Percentiles rank a stretch among this genome's conserved stretches.
phyloP scores from a whole-genome alignment of 1,140 invertebrate species.

The Lepidurus packardi region DNA sequence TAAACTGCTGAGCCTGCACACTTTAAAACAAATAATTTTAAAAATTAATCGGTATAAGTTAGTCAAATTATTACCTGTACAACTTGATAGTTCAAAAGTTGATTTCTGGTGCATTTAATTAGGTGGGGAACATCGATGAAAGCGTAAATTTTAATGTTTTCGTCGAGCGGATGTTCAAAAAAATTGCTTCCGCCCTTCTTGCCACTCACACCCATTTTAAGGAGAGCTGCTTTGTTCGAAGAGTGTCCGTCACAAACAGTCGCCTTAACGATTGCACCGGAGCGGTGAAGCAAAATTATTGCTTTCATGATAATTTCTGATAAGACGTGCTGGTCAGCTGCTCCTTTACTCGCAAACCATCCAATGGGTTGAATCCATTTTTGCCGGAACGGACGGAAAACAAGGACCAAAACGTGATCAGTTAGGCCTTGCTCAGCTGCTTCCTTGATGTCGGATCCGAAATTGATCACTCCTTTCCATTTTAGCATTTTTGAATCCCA shows the following conservation, averaged over 20 bases:
- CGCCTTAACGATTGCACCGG: slow-evolving; percentile 12
- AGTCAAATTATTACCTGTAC: neutral
- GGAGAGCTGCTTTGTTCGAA: neutral
- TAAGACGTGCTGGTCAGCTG: neutral
- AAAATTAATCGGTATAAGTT: neutral
- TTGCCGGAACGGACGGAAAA: neutral
- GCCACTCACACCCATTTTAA: slow-evolving; percentile 10
- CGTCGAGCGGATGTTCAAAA: neutral
- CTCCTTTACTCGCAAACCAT: neutral
- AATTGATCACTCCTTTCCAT: neutral
- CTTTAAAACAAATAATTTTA: no score
- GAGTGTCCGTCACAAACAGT: slow-evolving; percentile 22
- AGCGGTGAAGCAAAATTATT: slow-evolving; percentile 9
- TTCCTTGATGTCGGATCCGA: neutral
- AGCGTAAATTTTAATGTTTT: slow-evolving; percentile 13
- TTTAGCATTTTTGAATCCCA: slow-evolving; percentile 1
- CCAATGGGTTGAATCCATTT: slow-evolving; percentile 25
- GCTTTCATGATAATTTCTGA: neutral
- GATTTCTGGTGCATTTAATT: neutral
- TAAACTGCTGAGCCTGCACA: no score
- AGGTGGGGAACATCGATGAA: neutral
- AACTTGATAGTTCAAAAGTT: neutral
- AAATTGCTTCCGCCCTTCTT: neutral
- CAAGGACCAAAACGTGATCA: neutral
- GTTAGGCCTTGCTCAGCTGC: neutral